A percentile compares a stretch with the other conserved stretches of the same genome.
These are phyloP conservation scores for Parauchenoglanis ngamensis DNA, from an alignment of 2,797 vertebrate genomes.

Conservation along the genomic window DNA sequence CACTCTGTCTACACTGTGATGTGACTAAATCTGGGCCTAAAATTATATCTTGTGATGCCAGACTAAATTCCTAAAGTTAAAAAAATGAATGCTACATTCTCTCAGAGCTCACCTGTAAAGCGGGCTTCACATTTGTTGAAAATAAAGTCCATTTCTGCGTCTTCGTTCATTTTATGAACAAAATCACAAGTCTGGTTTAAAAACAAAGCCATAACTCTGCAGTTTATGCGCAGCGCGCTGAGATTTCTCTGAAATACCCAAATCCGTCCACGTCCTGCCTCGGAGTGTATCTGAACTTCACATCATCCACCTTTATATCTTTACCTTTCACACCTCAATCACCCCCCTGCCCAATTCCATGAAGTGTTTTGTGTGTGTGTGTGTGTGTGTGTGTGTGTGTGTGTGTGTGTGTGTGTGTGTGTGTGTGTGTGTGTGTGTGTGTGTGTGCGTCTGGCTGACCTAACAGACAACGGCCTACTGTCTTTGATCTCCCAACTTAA, in stretches of 20 bases:
- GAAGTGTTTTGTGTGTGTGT: background rate
- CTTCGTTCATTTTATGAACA: constrained; percentile 34
- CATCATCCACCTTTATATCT: constrained; percentile 48
- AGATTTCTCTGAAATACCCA: background rate
- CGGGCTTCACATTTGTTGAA: constrained; percentile 39
- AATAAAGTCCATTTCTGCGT: constrained; percentile 44
- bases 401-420: background rate
- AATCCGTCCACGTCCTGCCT: background rate
- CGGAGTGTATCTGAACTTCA: background rate
- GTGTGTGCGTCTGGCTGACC: constrained; percentile 17
- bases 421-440: background rate
- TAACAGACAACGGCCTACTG: background rate
- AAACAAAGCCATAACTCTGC: constrained; percentile 49
- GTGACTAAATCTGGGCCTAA: background rate
- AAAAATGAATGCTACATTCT: background rate
- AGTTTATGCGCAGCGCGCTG: background rate
- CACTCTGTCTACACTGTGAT: background rate
- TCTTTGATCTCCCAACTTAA: constrained; percentile 47
- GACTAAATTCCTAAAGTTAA: background rate
- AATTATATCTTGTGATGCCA: background rate
- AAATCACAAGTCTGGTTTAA: constrained; percentile 42
- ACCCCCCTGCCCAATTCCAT: background rate
- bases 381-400: background rate
- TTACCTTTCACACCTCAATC: constrained; percentile 31
- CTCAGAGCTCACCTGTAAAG: constrained; percentile 47